Evolutionary conservation across 1,140 invertebrate genomes (phyloP).

Genomic region (Eufriesea mexicana): DNA sequence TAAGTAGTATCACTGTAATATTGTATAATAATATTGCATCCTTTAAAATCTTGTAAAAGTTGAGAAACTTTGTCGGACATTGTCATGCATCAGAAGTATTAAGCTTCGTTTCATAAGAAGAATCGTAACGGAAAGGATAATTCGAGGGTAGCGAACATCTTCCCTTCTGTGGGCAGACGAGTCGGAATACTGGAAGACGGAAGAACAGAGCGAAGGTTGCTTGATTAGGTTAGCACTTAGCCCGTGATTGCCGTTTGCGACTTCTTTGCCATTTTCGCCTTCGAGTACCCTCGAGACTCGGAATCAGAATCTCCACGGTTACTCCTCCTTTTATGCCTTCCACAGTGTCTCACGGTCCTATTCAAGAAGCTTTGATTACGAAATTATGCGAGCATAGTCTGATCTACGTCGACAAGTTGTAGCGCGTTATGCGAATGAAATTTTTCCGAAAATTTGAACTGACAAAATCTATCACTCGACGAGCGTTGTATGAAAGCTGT

Average conservation of each 20-base stretch:
- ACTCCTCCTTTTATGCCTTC: not conserved
- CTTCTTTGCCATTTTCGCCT: slow-evolving; percentile 66
- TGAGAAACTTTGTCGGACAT: no score
- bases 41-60: no score
- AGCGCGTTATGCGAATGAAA: no score
- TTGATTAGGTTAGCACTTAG: slow-evolving; percentile 75
- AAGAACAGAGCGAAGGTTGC: slow-evolving; percentile 19
- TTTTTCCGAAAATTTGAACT: no score
- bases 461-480: no score
- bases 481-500: not conserved
- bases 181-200: slow-evolving; percentile 1
- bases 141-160: slow-evolving; percentile 32
- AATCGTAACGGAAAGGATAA: slow-evolving; percentile 40
- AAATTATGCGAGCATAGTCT: not conserved
- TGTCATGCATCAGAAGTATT: not conserved
- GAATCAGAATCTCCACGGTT: slow-evolving; percentile 33
- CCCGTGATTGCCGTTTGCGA: slow-evolving; percentile 76
- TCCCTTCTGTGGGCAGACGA: slow-evolving; percentile 14
- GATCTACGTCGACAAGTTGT: not conserved
- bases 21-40: no score
- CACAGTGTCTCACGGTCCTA: not conserved
- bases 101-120: not conserved
- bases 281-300: slow-evolving; percentile 51
- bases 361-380: not conserved
- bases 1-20: no score